Evolutionary conservation across 2,113 vertebrate species (phyloP).

Genomic region (Scartelaos histophorus): DNA sequence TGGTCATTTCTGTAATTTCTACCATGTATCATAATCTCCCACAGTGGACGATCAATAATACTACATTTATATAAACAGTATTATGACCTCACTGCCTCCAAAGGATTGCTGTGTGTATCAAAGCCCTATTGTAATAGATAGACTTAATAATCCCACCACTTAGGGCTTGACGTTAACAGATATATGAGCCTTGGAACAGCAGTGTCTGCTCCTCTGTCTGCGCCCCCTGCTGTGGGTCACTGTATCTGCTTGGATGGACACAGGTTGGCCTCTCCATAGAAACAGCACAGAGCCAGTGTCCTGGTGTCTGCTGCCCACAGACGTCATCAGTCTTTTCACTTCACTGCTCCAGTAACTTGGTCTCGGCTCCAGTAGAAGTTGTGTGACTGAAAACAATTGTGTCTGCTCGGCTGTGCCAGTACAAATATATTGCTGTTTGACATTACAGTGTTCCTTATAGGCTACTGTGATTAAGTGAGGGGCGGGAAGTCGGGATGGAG

Average conservation of each 20-base stretch:
- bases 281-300: neutral
- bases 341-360: neutral
- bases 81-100: neutral
- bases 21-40: too few relatives aligned
- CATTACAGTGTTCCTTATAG: neutral
- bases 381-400: neutral
- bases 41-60: neutral
- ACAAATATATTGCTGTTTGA: neutral
- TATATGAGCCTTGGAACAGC: neutral
- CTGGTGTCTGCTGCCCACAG: neutral
- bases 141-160: neutral
- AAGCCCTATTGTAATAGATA: neutral
- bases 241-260: conserved; percentile 1
- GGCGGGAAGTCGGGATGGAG: too few relatives aligned
- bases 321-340: neutral
- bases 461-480: neutral
- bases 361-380: neutral
- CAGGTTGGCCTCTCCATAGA: neutral
- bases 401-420: neutral
- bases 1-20: neutral
- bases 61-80: neutral
- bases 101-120: neutral
- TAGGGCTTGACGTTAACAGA: neutral
- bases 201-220: neutral
- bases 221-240: neutral